Conservation (phyloP, 2,113 vertebrate genomes). For the Chaenogobius annularis region DNA sequence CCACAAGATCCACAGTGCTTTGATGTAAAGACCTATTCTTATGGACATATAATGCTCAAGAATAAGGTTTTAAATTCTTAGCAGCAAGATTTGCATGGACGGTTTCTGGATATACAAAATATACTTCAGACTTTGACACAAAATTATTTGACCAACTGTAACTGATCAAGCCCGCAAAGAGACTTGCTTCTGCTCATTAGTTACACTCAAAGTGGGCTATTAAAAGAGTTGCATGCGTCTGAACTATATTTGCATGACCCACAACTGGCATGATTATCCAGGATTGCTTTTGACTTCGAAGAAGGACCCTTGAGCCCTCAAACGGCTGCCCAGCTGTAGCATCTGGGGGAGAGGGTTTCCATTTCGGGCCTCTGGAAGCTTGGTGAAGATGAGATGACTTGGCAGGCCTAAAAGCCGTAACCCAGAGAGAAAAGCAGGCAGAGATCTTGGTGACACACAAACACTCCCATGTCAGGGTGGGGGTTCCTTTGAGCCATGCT, state of each 20-base stretch:
- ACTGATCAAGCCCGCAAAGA: constrained; percentile 11
- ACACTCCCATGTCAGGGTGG: constrained; percentile 52
- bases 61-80: constrained; percentile 47
- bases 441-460: constrained; percentile 49
- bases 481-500: constrained; percentile 70
- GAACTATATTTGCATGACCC: constrained; percentile 56
- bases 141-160: constrained; percentile 22
- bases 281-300: constrained; percentile 61
- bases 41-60: constrained; percentile 33
- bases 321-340: constrained; percentile 54
- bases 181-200: constrained; percentile 19
- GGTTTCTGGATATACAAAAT: constrained; percentile 19
- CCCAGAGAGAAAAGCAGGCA: constrained; percentile 41
- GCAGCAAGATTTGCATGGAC: constrained; percentile 32
- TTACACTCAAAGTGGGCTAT: constrained; percentile 34
- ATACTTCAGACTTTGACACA: constrained; percentile 5
- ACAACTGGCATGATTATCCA: constrained; percentile 55
- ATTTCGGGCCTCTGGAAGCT: constrained; percentile 59
- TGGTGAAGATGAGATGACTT: constrained; percentile 71
- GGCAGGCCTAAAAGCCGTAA: constrained; percentile 65
- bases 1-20: constrained; percentile 12
- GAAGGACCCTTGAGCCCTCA: constrained; percentile 53
- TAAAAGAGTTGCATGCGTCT: constrained; percentile 13
- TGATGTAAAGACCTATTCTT: constrained; percentile 21
- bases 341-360: constrained; percentile 53